Conservation (phyloP, 2,888 invertebrate species). For the Oxystoma pomonae region DNA sequence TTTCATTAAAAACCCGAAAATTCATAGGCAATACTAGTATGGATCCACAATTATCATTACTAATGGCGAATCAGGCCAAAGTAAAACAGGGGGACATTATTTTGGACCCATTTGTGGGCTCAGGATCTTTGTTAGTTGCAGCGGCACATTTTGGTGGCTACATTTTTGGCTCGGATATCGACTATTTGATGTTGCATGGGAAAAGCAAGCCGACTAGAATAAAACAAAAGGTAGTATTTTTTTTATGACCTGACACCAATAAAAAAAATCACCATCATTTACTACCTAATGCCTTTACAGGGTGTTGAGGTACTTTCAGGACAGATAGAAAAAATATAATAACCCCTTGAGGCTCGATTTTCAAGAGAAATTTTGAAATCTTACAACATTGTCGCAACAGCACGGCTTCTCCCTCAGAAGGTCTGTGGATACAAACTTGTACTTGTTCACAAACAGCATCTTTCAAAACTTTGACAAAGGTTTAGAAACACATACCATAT, state of each 20-base stretch:
- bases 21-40: constrained; percentile 99
- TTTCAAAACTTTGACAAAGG: too few species aligned
- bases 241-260: not conserved
- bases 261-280: too few species aligned
- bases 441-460: too few species aligned
- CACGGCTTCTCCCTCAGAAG: too few species aligned
- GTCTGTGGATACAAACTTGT: too few species aligned
- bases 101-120: constrained; percentile 91
- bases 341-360: too few species aligned
- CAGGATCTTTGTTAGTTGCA: constrained; percentile 78
- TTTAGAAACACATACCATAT: too few species aligned
- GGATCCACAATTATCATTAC: constrained; percentile 90
- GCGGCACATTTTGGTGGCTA: constrained; percentile 86
- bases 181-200: constrained; percentile 90
- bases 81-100: constrained; percentile 69
- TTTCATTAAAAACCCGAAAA: constrained; percentile 83
- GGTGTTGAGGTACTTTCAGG: too few species aligned
- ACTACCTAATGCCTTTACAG: too few species aligned
- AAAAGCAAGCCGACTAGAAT: constrained; percentile 76
- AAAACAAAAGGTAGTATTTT: constrained; percentile 62
- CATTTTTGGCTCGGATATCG: constrained; percentile 89
- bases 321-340: too few species aligned
- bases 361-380: too few species aligned
- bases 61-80: constrained; percentile 94
- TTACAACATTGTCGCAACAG: too few species aligned